These are phyloP conservation scores for Recurvirostra avosetta DNA, from an alignment of 2,113 vertebrate species.

Conservation along the genomic window DNA sequence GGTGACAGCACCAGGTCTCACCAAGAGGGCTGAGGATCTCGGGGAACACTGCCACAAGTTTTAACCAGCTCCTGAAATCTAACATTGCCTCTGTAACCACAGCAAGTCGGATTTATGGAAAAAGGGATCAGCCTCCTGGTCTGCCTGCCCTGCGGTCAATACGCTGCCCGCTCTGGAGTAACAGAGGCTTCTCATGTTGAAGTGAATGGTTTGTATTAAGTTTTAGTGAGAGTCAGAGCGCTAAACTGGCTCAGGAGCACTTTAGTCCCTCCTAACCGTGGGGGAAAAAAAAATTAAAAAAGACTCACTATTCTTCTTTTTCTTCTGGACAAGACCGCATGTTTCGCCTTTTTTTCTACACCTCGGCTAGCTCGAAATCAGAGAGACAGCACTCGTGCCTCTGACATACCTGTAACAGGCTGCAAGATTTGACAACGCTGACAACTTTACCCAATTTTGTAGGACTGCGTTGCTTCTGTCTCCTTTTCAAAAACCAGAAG, in stretches of 20 bases:
- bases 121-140: background rate
- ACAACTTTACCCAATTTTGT: background rate
- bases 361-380: background rate
- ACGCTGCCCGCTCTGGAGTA: background rate
- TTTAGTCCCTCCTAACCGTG: background rate
- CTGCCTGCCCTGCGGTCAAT: background rate
- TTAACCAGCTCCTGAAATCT: background rate
- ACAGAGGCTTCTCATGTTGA: background rate
- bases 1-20: background rate
- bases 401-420: background rate
- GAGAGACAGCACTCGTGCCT: background rate
- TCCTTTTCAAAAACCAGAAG: background rate
- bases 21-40: background rate
- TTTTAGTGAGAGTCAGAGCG: background rate
- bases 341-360: background rate
- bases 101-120: background rate
- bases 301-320: background rate
- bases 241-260: background rate
- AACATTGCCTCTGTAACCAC: background rate
- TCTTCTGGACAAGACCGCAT: background rate
- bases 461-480: background rate
- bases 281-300: background rate
- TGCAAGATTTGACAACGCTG: background rate
- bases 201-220: background rate
- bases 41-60: background rate